These are phyloP conservation scores for Anastrepha ludens DNA, from an alignment of 1,140 invertebrate genomes.

Conservation along the genomic window DNA sequence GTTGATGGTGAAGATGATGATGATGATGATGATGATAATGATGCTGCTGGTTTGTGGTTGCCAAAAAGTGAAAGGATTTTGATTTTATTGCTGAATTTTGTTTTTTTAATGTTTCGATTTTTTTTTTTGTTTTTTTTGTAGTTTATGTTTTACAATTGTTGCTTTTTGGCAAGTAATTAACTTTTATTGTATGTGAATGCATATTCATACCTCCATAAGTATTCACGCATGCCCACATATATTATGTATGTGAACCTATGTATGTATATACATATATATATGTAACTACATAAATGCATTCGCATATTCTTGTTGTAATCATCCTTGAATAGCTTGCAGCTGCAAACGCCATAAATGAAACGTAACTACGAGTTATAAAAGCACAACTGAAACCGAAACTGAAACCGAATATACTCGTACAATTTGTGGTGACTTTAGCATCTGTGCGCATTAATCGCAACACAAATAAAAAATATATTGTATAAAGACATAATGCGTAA, in stretches of 20 bases:
- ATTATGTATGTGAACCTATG: not conserved
- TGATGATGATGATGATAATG: not conserved
- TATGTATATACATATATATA: not conserved
- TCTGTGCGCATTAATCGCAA: not conserved
- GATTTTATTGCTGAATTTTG: constrained; percentile 44
- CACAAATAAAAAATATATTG: not conserved
- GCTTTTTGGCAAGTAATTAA: constrained; percentile 11
- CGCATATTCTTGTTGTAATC: constrained; percentile 39
- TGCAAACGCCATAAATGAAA: not conserved
- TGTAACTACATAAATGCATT: not conserved
- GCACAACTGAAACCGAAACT: not conserved
- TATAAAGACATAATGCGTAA: not conserved
- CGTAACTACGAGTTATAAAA: too few relatives aligned
- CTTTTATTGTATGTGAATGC: constrained; percentile 27
- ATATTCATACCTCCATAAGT: too few relatives aligned
- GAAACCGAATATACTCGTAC: not conserved
- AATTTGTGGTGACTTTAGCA: not conserved
- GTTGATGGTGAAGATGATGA: not conserved
- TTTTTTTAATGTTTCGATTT: constrained; percentile 45
- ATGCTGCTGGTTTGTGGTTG: not conserved
- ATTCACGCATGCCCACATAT: not conserved
- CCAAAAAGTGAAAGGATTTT: constrained; percentile 49
- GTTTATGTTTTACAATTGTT: constrained; percentile 15
- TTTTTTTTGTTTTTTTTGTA: not conserved
- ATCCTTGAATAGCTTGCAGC: not conserved